Evolutionary conservation across 2,113 vertebrate species (phyloP), one percentile per base, ranked within the genome.

Genomic region (Upupa epops): DNA sequence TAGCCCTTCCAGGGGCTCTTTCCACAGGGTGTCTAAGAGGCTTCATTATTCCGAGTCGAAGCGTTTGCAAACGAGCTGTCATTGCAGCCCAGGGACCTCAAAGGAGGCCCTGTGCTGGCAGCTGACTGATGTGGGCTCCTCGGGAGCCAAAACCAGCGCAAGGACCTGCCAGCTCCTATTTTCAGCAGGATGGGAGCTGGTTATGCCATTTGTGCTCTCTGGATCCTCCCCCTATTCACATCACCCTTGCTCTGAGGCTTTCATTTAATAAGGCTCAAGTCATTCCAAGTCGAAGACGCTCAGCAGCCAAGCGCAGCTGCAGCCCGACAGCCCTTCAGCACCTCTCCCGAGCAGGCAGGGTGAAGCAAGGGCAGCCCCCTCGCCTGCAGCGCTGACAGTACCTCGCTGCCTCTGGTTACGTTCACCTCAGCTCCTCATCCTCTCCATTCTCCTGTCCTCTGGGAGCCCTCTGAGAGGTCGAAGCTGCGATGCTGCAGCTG

Each of bases 41-140:
- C 1, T 21, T 66, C 86, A 86, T 83, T 94, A 91, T 91, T 94
- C 65, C 37, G 54, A 74, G 74, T 71, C 86, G 45, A 58, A 83
- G 49, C 45, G 34, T 88, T 86, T 95, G 89, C 68, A 95, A 92
- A 91, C 74, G 65, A 92, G 80, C 60, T 58, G 36, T 64, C 94
- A 90, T 93, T 95, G 93, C 72, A 90, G 79, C 29, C 46, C 66
- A 69, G 73, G 80, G 91, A 94, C 88, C 94, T 86, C 89, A 93
- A 94, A 90, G 54, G 86, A 94, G 73, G 61, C 31, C 73, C n/a
- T 68, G 52, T 37, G 54, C 86, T 93, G 83, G 90, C 86, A 94
- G 54, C 58, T 75, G 83, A 91, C n/a, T 68, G 80, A 88, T 64
- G 0, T 0, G 71, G 49, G 49, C 34, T 90, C 12, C 4, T 74